Evolutionary conservation across 2,113 vertebrate species (phyloP).

Genomic region (Protobothrops mucrosquamatus): DNA sequence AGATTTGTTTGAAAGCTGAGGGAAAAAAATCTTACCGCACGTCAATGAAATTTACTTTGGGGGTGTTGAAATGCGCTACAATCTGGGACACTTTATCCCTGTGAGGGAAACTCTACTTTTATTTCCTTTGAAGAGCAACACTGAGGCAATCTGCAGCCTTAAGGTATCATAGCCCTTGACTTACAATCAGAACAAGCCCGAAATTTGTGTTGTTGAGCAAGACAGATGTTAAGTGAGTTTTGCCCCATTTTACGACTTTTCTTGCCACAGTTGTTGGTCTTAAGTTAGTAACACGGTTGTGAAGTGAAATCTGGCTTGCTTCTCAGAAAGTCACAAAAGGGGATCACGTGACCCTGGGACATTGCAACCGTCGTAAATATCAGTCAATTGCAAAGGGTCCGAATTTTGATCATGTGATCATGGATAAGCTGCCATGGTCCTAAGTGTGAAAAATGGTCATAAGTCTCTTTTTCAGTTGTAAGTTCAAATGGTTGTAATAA

Average conservation of each 20-base stretch:
- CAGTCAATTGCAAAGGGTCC: too few species aligned
- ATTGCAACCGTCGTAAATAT: too few species aligned
- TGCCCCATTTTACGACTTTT: not conserved
- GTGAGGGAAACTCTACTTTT: not conserved
- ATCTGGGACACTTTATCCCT: not conserved
- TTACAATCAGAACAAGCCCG: not conserved
- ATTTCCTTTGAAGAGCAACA: not conserved
- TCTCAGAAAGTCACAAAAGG: too few species aligned
- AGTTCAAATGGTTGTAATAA: too few species aligned
- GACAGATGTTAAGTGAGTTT: not conserved
- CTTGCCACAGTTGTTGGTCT: not conserved
- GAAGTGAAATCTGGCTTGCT: too few species aligned
- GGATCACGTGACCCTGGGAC: too few species aligned
- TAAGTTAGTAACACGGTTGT: too few species aligned
- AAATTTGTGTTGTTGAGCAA: not conserved
- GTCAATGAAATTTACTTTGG: not conserved
- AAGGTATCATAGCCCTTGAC: not conserved
- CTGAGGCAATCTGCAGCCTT: not conserved
- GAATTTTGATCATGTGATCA: too few species aligned
- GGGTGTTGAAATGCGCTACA: slow-evolving; percentile 16
- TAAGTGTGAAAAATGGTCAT: too few species aligned
- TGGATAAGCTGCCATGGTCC: too few species aligned
- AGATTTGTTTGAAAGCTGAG: slow-evolving; percentile 34
- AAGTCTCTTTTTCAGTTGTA: too few species aligned
- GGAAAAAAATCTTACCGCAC: not conserved